phyloP scores from a whole-genome alignment of 2,797 vertebrate genomes.

The Syngnathus rostellatus region DNA sequence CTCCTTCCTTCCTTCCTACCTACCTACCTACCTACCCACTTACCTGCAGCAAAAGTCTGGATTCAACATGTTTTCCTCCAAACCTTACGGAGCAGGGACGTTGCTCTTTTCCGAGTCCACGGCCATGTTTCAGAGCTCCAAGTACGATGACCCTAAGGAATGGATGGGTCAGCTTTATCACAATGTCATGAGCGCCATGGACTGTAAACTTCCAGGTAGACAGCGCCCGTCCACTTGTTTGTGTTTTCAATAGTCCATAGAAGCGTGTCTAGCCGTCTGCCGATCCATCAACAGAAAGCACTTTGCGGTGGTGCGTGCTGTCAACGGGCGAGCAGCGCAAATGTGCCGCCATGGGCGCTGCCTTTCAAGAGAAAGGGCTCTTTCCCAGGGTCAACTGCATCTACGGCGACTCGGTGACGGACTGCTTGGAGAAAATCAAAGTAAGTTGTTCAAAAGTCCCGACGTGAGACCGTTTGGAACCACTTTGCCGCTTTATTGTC shows the following conservation, averaged over 20 bases:
- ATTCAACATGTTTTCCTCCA: constrained; percentile 82
- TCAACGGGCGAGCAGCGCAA: constrained; percentile 80
- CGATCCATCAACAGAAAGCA: constrained; percentile 31
- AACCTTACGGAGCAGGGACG: constrained; percentile 57
- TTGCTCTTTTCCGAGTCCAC: constrained; percentile 82
- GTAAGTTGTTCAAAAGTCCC: constrained; percentile 29
- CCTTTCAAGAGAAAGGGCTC: constrained; percentile 69
- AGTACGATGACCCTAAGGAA: constrained; percentile 64
- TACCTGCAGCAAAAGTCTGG: constrained; percentile 43
- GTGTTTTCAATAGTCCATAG: background rate
- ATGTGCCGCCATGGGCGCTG: constrained; percentile 76
- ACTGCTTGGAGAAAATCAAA: constrained; percentile 79
- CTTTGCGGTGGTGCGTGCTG: constrained; percentile 83
- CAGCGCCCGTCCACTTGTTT: too few species aligned
- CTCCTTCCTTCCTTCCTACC: too few species aligned
- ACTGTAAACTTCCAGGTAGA: constrained; percentile 68
- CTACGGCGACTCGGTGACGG: constrained; percentile 66
- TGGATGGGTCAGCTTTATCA: constrained; percentile 82
- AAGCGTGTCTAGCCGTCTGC: background rate
- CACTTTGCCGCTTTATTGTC: constrained; percentile 12
- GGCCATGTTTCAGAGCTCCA: constrained; percentile 52
- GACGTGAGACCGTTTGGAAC: too few species aligned
- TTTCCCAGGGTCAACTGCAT: constrained; percentile 78
- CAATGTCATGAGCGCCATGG: constrained; percentile 72
- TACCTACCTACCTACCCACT: too few species aligned